Conservation (phyloP, 2,888 invertebrate species). For the Busseola fusca region DNA sequence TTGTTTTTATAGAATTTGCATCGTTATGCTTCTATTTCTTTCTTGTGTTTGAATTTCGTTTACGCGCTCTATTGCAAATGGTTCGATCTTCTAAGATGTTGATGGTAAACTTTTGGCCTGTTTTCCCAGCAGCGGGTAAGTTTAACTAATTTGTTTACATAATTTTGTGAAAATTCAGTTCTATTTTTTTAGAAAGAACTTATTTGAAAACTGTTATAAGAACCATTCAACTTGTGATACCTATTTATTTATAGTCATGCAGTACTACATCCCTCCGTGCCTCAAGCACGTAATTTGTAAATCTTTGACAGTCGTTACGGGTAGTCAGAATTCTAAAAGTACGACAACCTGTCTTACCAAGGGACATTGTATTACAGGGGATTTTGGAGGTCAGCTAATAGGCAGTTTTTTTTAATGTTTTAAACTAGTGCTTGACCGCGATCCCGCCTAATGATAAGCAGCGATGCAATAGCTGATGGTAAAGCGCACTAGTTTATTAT, state of each 20-base stretch:
- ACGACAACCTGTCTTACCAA: neutral
- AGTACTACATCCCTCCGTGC: neutral
- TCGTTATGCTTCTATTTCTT: constrained; percentile 16
- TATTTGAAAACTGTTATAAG: neutral
- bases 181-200: neutral
- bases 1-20: constrained; percentile 36
- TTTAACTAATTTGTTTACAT: neutral
- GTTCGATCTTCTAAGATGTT: neutral
- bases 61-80: neutral
- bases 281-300: neutral
- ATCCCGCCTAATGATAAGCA: too few species aligned
- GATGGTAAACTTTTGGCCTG: neutral
- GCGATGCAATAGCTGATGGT: too few species aligned
- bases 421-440: too few species aligned
- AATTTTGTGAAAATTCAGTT: neutral
- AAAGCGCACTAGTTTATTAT: too few species aligned
- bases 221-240: neutral
- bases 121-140: neutral
- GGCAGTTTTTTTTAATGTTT: too few species aligned
- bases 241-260: neutral
- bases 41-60: constrained; percentile 3
- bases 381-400: too few species aligned
- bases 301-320: neutral
- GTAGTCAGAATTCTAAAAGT: neutral
- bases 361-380: too few species aligned